Base-by-base conservation (phyloP, 1,140 invertebrate species). In the Drosophila navojoa region DNA sequence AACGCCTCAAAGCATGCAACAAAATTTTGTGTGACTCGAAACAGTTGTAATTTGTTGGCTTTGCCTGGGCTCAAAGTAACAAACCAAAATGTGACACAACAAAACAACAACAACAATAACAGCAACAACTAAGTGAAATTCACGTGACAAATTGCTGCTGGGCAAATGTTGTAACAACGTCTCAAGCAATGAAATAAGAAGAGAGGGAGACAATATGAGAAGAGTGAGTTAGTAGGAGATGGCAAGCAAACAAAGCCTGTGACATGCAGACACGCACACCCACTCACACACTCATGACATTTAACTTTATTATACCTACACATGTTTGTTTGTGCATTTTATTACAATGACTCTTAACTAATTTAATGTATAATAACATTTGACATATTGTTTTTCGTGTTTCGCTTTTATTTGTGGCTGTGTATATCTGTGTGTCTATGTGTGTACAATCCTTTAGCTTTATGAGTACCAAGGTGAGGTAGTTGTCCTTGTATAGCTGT, bases 301-400 rank as follows among this genome's bases (percentile, higher is more conserved):
- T 68, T 75, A 58, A 64, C 81, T 67, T 76, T 80, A 80, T 72
- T 75, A 78, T 72, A 72, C 72, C 78, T 71, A 80, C 54, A 57
- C n/a, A 42, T 57, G 54, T 44, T 57, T 69, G 62, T 80, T 71
- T 76, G 62, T 71, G 58, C 60, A 53, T 54, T 59, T 58, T 63
- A 67, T 27, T 69, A 22, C 44, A 52, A 49, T 67, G 19, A 61
- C 61, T 71, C 84, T 79, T 87, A 87, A 87, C 84, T 89, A 89
- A 84, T 89, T 87, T 89, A 84, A 82, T 89, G 79, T 89, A 76
- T 84, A 82, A 87, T 87, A 89, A 77, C 84, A 80, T 89, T 84
- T 87, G 84, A 87, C 84, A 87, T 87, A 87, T 89, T 82, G 84
- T 87, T 87, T 45, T 86, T 77, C 84, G 77, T 84, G 84, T 89